These are phyloP conservation scores for Conops quadrifasciatus DNA, from an alignment of 2,888 invertebrate species.

Conservation along the genomic window DNA sequence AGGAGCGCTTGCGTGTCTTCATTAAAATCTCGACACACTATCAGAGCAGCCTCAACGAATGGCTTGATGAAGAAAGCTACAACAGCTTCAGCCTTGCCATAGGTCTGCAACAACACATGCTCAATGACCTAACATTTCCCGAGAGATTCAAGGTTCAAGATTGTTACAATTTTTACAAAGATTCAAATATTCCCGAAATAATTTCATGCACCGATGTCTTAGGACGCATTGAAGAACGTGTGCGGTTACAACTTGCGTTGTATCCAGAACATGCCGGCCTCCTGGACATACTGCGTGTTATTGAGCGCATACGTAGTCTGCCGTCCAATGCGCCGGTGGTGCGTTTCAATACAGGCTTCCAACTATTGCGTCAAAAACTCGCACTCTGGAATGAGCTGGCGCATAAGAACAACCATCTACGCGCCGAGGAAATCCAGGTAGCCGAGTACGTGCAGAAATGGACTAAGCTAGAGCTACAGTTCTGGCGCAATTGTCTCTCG, in stretches of 20 bases:
- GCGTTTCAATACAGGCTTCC: constrained; percentile 89
- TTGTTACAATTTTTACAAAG: constrained; percentile 80
- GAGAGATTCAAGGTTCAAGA: background rate
- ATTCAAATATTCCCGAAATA: constrained; percentile 82
- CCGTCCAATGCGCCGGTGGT: constrained; percentile 84
- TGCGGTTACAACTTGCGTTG: constrained; percentile 73
- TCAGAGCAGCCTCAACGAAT: constrained; percentile 52
- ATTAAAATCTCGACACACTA: constrained; percentile 56
- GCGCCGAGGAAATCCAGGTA: constrained; percentile 75
- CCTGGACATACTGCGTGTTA: constrained; percentile 70
- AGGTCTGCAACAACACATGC: constrained; percentile 57
- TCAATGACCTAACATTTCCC: constrained; percentile 47
- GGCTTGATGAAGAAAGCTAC: constrained; percentile 55
- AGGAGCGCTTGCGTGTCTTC: constrained; percentile 58
- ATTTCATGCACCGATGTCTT: constrained; percentile 77
- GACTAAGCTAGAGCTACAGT: constrained; percentile 87
- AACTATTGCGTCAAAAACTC: constrained; percentile 83
- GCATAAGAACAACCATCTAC: constrained; percentile 84
- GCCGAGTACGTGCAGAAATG: constrained; percentile 87
- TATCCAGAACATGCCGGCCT: constrained; percentile 94
- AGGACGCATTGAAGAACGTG: constrained; percentile 70
- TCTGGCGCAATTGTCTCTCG: constrained; percentile 87
- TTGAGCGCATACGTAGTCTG: constrained; percentile 74
- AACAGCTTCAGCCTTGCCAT: constrained; percentile 57
- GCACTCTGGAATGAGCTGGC: constrained; percentile 95